Conservation (phyloP, 2,797 vertebrate genomes). For the Myioborus melanocephalus region DNA sequence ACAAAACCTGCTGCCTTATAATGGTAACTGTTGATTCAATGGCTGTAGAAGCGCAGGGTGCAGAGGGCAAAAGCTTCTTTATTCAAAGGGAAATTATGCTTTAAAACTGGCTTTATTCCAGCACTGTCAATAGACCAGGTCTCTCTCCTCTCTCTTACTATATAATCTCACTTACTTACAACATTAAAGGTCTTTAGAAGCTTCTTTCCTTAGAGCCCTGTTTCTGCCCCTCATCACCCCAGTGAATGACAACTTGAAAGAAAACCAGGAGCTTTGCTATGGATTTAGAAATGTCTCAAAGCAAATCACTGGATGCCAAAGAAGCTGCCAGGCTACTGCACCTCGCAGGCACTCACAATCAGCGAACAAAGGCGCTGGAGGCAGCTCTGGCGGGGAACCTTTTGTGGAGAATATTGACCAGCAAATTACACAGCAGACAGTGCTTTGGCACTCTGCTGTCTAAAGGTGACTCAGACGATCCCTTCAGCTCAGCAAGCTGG, state of each 20-base stretch:
- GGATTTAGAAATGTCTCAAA: constrained; percentile 36
- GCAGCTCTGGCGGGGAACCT: not conserved
- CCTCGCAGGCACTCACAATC: not conserved
- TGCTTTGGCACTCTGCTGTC: constrained; percentile 12
- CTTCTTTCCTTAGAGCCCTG: not conserved
- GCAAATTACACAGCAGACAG: constrained; percentile 40
- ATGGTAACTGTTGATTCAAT: not conserved
- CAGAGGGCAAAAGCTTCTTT: constrained; percentile 6
- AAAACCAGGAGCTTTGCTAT: constrained; percentile 5
- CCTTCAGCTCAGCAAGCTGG: constrained; percentile 21
- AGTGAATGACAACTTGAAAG: constrained; percentile 31
- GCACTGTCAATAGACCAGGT: not conserved
- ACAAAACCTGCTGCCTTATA: not conserved
- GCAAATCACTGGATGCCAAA: constrained; percentile 30
- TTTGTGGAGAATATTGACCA: constrained; percentile 60
- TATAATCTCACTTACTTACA: constrained; percentile 37
- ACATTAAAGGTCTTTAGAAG: constrained; percentile 48
- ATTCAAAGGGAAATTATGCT: constrained; percentile 12
- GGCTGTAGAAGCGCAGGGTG: not conserved
- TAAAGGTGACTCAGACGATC: constrained; percentile 45
- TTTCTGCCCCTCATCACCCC: constrained; percentile 3
- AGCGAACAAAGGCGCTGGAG: not conserved
- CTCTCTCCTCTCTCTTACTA: not conserved
- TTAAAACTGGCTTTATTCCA: constrained; percentile 14
- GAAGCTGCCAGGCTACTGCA: constrained; percentile 19